phyloP scores from a whole-genome alignment of 2,888 invertebrate genomes.

The Dolichopus griseipennis region DNA sequence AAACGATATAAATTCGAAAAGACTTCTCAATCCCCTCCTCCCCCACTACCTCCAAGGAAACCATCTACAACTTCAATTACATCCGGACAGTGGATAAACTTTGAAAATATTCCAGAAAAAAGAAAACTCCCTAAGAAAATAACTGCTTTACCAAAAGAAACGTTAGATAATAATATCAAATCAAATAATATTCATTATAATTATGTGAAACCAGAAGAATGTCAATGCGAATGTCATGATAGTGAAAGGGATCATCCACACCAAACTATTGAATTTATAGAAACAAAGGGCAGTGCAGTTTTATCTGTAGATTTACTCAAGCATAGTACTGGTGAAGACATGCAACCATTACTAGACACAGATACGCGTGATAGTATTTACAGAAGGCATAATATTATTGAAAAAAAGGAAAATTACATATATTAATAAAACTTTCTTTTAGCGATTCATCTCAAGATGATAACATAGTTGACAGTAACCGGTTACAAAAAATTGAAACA shows the following conservation, averaged over 20 bases:
- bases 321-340: slow-evolving; percentile 44
- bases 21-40: slow-evolving; percentile 45
- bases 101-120: slow-evolving; percentile 76
- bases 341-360: slow-evolving; percentile 46
- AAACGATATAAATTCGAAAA: slow-evolving; percentile 23
- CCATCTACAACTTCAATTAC: slow-evolving; percentile 24
- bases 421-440: slow-evolving; percentile 16
- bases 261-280: slow-evolving; percentile 26
- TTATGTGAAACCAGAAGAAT: slow-evolving; percentile 80
- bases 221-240: slow-evolving; percentile 80
- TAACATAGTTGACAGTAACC: slow-evolving; percentile 35
- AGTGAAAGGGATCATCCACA: slow-evolving; percentile 36
- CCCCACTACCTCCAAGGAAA: slow-evolving; percentile 38
- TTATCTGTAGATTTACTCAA: slow-evolving; percentile 36
- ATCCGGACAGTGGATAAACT: slow-evolving; percentile 69
- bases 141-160: slow-evolving; percentile 61
- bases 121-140: slow-evolving; percentile 73
- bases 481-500: slow-evolving; percentile 23
- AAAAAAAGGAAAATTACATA: background rate
- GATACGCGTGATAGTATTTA: slow-evolving; percentile 38
- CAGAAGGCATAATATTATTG: slow-evolving; percentile 29
- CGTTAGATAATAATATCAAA: slow-evolving; percentile 24
- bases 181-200: slow-evolving; percentile 50
- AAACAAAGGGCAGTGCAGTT: slow-evolving; percentile 30
- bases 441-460: slow-evolving; percentile 54